A percentile compares a stretch with the other conserved stretches of the same genome.
phyloP scores from a whole-genome alignment of 2,113 vertebrate species.

The Gorsachius goisagi region DNA sequence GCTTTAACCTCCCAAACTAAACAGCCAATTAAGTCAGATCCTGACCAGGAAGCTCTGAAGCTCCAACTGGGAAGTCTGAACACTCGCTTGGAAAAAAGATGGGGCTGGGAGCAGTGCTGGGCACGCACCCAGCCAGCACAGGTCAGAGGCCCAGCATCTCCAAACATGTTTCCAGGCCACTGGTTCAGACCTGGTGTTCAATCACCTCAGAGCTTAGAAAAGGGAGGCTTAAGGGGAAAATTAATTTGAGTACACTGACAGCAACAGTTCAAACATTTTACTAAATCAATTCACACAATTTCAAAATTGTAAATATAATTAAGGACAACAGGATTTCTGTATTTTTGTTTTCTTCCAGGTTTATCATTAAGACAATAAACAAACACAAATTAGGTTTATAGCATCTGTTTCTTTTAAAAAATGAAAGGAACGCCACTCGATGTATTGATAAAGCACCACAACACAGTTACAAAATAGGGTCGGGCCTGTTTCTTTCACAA shows the following conservation, averaged over 20 bases:
- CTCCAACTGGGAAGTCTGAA: not conserved
- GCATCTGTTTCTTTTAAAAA: conserved; percentile 73
- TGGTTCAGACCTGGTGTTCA: not conserved
- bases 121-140: not conserved
- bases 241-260: conserved; percentile 34
- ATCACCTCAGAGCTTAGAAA: not conserved
- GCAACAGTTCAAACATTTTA: conserved; percentile 84
- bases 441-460: conserved; percentile 80
- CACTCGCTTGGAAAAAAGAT: not conserved
- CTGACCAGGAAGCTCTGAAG: not conserved
- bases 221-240: not conserved
- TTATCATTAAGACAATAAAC: conserved; percentile 84
- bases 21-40: not conserved
- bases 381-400: conserved; percentile 79
- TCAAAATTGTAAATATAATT: conserved; percentile 86
- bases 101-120: rapidly evolving
- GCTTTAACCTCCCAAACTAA: not conserved
- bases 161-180: rapidly evolving
- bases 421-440: conserved; percentile 74
- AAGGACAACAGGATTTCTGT: conserved; percentile 72
- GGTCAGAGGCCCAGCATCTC: not conserved
- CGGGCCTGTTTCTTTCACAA: conserved; percentile 66
- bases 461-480: conserved; percentile 80
- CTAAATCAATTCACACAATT: conserved; percentile 89
- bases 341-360: conserved; percentile 70